Evolutionary conservation across 92 coral and sea anemone genomes (phyloP), one percentile per base, ranked within the genome.

Genomic region (Scolanthus callimorphus): DNA sequence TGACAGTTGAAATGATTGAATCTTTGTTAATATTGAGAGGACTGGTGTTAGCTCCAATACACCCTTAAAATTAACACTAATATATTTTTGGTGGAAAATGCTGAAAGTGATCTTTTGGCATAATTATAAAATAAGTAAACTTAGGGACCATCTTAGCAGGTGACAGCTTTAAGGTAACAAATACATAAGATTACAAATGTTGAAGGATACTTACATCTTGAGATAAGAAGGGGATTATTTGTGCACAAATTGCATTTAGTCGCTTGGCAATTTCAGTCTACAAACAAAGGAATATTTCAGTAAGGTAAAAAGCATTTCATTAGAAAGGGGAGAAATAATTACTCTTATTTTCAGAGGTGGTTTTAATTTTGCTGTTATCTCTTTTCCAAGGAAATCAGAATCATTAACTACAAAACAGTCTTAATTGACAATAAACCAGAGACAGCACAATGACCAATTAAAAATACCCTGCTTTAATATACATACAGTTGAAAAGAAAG

Each of bases 241-340:
- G 99, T 0, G 99, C 99, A 59, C 99, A 94, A 46, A 94, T 94
- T 1, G 99, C 96, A 71, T 94, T 94, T 60, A 94, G 76, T 39
- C 99, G 78, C 55, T 94, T 94, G n/a, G 99, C 99, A 68, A 94
- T 94, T 78, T 94, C 99, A 39, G 99, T 94, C 99, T 94, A 70
- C 13, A 84, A 79, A 68, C 58, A 61, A 73, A 62, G 52, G n/a
- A 15, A 20, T 11, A 9, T 20, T 23, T 23, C 25, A 2, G 28
- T 20, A 31, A 38, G 11, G 60, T 27, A 30, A 61, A 28, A 3
- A 22, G 8, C 25, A 50, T 6, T 34, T 6, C 43, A 6, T 15
- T 15, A 34, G 15, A 15, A 15, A 6, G 15, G 4, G 52, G 17
- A 34, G 41, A 34, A 34, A 34, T 34, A 34, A 6, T 34, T 6